Conservation (phyloP, 2,888 invertebrate species). For the Chymomyza fuscimana region DNA sequence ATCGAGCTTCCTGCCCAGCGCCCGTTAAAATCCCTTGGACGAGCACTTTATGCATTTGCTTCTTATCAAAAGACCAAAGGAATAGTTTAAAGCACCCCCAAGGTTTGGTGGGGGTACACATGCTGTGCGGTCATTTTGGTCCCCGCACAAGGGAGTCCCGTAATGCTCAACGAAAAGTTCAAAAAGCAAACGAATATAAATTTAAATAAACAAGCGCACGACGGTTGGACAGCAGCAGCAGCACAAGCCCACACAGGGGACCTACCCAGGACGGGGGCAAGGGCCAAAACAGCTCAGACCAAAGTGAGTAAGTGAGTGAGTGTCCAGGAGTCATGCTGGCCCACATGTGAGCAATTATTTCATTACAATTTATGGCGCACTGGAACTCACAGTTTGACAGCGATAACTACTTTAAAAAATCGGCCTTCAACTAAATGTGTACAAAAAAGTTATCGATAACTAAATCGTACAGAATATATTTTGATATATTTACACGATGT, state of each 20-base stretch:
- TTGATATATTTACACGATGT: too few relatives aligned
- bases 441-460: background rate
- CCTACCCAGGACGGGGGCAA: background rate
- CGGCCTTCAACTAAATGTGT: slow-evolving; percentile 13
- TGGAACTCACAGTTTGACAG: slow-evolving; percentile 6
- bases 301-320: background rate
- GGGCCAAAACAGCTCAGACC: background rate
- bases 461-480: too few relatives aligned
- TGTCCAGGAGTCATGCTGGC: background rate
- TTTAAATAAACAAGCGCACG: slow-evolving; percentile 29
- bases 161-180: slow-evolving; percentile 30
- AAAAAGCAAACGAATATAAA: slow-evolving; percentile 15
- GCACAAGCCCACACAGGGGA: background rate
- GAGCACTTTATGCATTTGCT: background rate
- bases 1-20: background rate
- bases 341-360: slow-evolving; percentile 8
- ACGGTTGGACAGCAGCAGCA: background rate
- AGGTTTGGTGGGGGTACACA: background rate
- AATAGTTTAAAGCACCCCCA: slow-evolving; percentile 35
- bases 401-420: slow-evolving; percentile 26
- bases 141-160: slow-evolving; percentile 24
- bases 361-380: slow-evolving; percentile 19
- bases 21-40: background rate
- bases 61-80: slow-evolving; percentile 27
- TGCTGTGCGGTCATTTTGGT: background rate